Percentiles rank a stretch among this genome's conserved stretches.
phyloP scores from a whole-genome alignment of 2,888 invertebrate genomes.

The Hirtodrosophila histrioides region DNA sequence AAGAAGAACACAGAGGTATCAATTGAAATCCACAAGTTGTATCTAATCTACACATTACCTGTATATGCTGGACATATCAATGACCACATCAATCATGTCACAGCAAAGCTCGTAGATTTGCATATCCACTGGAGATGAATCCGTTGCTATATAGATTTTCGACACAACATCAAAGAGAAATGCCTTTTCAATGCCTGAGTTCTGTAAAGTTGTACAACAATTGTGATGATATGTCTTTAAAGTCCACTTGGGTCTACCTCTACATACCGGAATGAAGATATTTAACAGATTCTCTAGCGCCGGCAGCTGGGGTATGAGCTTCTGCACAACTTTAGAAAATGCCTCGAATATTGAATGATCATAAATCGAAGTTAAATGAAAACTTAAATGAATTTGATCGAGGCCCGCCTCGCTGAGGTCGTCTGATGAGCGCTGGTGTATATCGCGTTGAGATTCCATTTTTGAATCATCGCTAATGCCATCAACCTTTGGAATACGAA shows the following conservation, averaged over 20 bases:
- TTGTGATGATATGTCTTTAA: neutral
- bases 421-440: slow-evolving; percentile 98
- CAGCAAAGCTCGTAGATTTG: slow-evolving; percentile 99
- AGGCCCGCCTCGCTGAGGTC: slow-evolving; percentile 94
- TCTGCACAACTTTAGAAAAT: slow-evolving; percentile 99
- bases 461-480: slow-evolving; percentile 99
- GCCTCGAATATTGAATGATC: slow-evolving; percentile 99
- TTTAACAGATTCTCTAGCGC: slow-evolving; percentile 98
- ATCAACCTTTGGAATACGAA: slow-evolving; percentile 88
- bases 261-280: slow-evolving; percentile 96
- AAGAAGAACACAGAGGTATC: slow-evolving; percentile 13
- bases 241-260: too few species aligned
- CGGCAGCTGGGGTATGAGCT: slow-evolving; percentile 98
- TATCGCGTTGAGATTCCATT: slow-evolving; percentile 99
- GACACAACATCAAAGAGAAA: slow-evolving; percentile 99
- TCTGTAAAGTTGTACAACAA: slow-evolving; percentile 86
- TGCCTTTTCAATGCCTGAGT: slow-evolving; percentile 99
- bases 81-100: slow-evolving; percentile 99
- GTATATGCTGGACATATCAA: slow-evolving; percentile 99
- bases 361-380: slow-evolving; percentile 99
- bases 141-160: slow-evolving; percentile 99
- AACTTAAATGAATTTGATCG: slow-evolving; percentile 95
- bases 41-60: slow-evolving; percentile 87
- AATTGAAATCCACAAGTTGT: neutral
- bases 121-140: slow-evolving; percentile 99